phyloP scores from a whole-genome alignment of 2,113 vertebrate species.

The Xenopus borealis region DNA sequence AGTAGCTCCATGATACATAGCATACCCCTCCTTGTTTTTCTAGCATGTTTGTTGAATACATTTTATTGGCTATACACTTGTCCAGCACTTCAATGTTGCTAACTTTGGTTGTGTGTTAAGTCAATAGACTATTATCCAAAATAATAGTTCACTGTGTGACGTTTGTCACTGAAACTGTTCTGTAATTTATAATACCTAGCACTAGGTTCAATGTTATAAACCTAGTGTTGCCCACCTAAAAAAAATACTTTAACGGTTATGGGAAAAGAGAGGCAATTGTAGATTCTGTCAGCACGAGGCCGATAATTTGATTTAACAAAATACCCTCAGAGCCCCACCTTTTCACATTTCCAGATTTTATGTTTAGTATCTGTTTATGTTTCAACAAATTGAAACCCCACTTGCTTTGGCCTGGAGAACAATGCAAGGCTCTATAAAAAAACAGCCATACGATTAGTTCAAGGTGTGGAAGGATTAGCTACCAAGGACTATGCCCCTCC shows the following conservation, averaged over 20 bases:
- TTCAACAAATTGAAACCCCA: slow-evolving; percentile 99
- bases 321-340: slow-evolving; percentile 79
- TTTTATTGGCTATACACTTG: too few relatives aligned
- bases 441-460: slow-evolving; percentile 92
- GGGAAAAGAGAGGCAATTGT: slow-evolving; percentile 78
- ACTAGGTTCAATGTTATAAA: too few relatives aligned
- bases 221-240: slow-evolving; percentile 71
- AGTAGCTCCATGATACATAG: too few relatives aligned
- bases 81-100: too few relatives aligned
- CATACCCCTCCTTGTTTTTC: too few relatives aligned
- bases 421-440: slow-evolving; percentile 73
- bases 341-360: slow-evolving; percentile 53
- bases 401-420: slow-evolving; percentile 76
- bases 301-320: slow-evolving; percentile 99
- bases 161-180: too few relatives aligned
- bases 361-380: slow-evolving; percentile 99
- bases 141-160: too few relatives aligned
- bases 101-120: too few relatives aligned
- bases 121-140: too few relatives aligned
- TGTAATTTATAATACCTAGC: too few relatives aligned
- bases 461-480: slow-evolving; percentile 96
- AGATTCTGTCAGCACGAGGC: slow-evolving; percentile 85
- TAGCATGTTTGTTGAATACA: too few relatives aligned
- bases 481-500: slow-evolving; percentile 74
- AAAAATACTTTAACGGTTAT: slow-evolving; percentile 77